phyloP scores from a whole-genome alignment of 2,797 vertebrate genomes.

The Australoheros facetus region DNA sequence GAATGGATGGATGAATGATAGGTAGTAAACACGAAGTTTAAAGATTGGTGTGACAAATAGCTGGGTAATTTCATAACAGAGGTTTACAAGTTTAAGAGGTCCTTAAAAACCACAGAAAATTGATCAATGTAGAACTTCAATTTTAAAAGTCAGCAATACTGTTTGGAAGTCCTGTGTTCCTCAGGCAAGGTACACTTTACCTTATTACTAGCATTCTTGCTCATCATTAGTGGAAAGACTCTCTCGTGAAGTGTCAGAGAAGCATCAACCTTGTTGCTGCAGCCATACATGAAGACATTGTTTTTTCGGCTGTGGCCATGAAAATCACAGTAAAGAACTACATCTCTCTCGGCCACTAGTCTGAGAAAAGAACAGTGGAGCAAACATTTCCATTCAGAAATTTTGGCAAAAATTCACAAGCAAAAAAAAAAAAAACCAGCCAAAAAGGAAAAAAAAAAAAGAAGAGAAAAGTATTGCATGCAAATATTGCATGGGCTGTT shows the following conservation, averaged over 20 bases:
- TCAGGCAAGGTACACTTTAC: slow-evolving; percentile 63
- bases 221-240: slow-evolving; percentile 94
- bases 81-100: not conserved
- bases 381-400: not conserved
- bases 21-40: not conserved
- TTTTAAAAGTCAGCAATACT: not conserved
- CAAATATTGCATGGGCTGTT: not conserved
- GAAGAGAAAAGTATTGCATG: not conserved
- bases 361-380: slow-evolving; percentile 64
- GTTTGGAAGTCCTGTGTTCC: not conserved
- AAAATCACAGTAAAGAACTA: slow-evolving; percentile 92
- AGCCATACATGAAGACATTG: slow-evolving; percentile 95
- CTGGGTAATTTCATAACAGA: not conserved
- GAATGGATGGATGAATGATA: not conserved
- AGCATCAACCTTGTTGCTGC: slow-evolving; percentile 57
- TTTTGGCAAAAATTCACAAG: not conserved
- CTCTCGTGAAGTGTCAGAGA: slow-evolving; percentile 79
- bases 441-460: not conserved
- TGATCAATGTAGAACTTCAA: not conserved
- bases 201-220: slow-evolving; percentile 91
- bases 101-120: not conserved
- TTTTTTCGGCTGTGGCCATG: slow-evolving; percentile 95
- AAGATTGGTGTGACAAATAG: not conserved
- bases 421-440: not conserved
- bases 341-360: slow-evolving; percentile 85